phyloP scores from a whole-genome alignment of 2,888 invertebrate genomes.

The Drosophila heteroneura region DNA sequence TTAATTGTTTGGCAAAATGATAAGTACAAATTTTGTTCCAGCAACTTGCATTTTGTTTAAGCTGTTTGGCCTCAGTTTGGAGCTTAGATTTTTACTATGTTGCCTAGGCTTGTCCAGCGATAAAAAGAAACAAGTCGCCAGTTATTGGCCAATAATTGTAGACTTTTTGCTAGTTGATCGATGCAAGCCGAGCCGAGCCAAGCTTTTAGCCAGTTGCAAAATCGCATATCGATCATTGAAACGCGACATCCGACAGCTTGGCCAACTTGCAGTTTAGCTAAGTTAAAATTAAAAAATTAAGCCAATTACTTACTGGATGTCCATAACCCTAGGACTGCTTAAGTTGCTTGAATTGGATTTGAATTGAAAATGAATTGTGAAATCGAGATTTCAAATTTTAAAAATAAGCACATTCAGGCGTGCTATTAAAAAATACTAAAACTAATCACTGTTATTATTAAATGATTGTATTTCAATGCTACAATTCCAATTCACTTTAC shows the following conservation, averaged over 20 bases:
- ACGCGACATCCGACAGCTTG: constrained; percentile 17
- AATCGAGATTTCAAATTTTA: not conserved
- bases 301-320: constrained; percentile 13
- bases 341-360: not conserved
- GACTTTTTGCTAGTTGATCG: constrained; percentile 50
- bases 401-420: not conserved
- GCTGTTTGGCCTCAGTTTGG: constrained; percentile 28
- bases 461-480: not conserved
- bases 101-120: constrained; percentile 36
- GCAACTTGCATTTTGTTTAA: constrained; percentile 6
- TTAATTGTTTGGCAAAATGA: not conserved
- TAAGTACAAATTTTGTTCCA: not conserved
- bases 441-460: not conserved
- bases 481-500: not conserved
- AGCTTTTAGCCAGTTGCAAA: constrained; percentile 50
- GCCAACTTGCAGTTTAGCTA: constrained; percentile 9
- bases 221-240: constrained; percentile 51
- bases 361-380: not conserved
- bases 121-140: constrained; percentile 34
- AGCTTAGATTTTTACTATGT: constrained; percentile 33
- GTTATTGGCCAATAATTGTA: constrained; percentile 69
- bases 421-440: not conserved
- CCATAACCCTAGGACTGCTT: constrained; percentile 22
- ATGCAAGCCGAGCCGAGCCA: constrained; percentile 12
- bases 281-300: not conserved